These are phyloP conservation scores for Phataginus tricuspis DNA, from an alignment of 2,797 vertebrate genomes.

Conservation along the genomic window DNA sequence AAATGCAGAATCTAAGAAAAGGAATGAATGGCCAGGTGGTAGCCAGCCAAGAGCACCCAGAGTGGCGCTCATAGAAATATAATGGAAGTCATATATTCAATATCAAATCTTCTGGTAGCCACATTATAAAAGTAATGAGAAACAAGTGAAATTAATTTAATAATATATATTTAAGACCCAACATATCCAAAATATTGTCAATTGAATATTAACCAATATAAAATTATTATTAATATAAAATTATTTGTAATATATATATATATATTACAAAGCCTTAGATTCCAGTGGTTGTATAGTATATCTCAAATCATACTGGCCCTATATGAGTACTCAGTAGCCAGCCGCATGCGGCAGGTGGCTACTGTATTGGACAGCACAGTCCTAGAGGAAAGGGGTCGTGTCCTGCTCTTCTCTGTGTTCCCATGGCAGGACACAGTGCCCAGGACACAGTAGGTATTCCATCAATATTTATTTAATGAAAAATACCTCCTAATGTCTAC, in stretches of 20 bases:
- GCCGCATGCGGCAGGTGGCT: background rate
- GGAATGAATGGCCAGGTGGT: background rate
- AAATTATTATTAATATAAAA: background rate
- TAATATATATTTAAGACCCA: background rate
- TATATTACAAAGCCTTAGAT: background rate
- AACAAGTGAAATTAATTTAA: background rate
- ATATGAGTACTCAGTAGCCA: background rate
- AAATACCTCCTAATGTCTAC: background rate
- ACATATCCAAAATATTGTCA: background rate
- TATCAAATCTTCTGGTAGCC: background rate
- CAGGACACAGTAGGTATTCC: background rate
- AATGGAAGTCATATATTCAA: background rate
- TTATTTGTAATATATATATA: background rate
- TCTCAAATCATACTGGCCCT: background rate
- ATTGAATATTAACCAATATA: background rate
- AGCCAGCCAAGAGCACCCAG: background rate
- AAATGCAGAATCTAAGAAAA: background rate
- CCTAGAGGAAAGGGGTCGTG: background rate
- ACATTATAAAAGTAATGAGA: background rate
- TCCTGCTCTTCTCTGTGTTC: background rate
- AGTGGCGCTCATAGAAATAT: background rate
- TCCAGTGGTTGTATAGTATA: background rate
- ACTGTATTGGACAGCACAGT: accelerated
- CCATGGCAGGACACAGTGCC: background rate
- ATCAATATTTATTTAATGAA: background rate